phyloP scores from a whole-genome alignment of 2,888 invertebrate genomes.

The Sinohyriopsis cumingii region DNA sequence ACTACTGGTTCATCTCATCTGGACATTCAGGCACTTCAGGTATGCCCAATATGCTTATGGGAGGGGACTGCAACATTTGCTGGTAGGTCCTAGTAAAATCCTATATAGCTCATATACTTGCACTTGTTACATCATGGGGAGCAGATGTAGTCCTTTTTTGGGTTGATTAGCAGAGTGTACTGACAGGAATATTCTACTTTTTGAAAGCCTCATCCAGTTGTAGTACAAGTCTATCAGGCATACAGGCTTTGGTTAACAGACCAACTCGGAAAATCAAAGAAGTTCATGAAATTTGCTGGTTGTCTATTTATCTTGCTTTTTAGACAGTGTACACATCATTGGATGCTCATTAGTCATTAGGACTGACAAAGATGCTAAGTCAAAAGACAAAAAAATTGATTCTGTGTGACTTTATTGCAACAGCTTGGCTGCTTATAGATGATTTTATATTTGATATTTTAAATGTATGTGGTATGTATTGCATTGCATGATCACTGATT shows the following conservation, averaged over 20 bases:
- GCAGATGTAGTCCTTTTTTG: neutral
- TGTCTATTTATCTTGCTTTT: conserved; percentile 13
- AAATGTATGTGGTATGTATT: too few species aligned
- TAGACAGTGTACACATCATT: conserved; percentile 15
- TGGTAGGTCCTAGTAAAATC: too few species aligned
- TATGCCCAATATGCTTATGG: too few species aligned
- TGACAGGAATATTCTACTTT: too few species aligned
- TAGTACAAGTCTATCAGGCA: neutral
- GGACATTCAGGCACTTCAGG: too few species aligned
- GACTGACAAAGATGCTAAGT: conserved; percentile 16
- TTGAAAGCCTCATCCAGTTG: neutral
- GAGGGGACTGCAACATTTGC: too few species aligned
- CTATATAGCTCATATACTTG: conserved; percentile 7
- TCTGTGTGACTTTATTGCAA: conserved; percentile 8
- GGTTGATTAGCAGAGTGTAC: too few species aligned
- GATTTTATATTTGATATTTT: too few species aligned
- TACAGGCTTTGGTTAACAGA: neutral
- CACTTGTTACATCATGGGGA: conserved; percentile 8
- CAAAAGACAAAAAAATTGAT: conserved; percentile 18
- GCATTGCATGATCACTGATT: too few species aligned
- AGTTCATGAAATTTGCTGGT: conserved; percentile 19
- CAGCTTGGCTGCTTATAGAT: conserved; percentile 6
- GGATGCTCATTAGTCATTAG: conserved; percentile 8
- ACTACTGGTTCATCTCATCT: too few species aligned
- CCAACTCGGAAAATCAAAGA: conserved; percentile 16